phyloP scores from a whole-genome alignment of 2,797 vertebrate species.

The Macropodus opercularis region DNA sequence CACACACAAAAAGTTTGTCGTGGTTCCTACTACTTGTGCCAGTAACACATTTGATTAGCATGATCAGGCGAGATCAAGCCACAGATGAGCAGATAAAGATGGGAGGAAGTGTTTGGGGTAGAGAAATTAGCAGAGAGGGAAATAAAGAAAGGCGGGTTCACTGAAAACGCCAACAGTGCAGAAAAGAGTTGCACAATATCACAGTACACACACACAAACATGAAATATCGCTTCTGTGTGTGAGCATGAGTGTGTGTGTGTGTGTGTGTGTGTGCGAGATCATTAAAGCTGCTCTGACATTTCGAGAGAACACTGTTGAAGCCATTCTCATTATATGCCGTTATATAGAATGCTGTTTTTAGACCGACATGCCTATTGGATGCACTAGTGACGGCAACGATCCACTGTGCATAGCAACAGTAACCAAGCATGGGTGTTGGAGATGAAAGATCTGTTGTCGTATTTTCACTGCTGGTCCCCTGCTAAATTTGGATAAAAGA shows the following conservation, averaged over 20 bases:
- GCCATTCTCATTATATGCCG: constrained; percentile 74
- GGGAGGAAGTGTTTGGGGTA: constrained; percentile 6
- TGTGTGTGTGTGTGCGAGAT: constrained; percentile 41
- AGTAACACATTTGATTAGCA: constrained; percentile 23
- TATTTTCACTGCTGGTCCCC: constrained; percentile 54
- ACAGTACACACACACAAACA: constrained; percentile 18
- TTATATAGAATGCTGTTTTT: constrained; percentile 81
- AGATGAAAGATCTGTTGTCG: constrained; percentile 71
- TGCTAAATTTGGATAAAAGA: constrained; percentile 71
- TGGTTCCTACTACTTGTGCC: constrained; percentile 15
- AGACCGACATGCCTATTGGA: constrained; percentile 78
- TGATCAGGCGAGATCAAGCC: constrained; percentile 8
- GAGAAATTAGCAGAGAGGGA: constrained; percentile 36
- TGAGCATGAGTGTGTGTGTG: constrained; percentile 13
- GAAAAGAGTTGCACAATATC: constrained; percentile 50
- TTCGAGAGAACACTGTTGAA: constrained; percentile 77
- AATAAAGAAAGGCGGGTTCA: constrained; percentile 57
- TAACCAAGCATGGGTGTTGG: constrained; percentile 79
- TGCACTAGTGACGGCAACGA: constrained; percentile 73
- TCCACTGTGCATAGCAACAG: constrained; percentile 83
- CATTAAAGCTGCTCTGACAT: constrained; percentile 79
- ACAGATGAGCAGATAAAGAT: constrained; percentile 5
- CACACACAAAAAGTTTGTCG: not conserved
- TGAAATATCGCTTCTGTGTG: constrained; percentile 28
- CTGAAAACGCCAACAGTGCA: constrained; percentile 57